phyloP scores from a whole-genome alignment of 2,888 invertebrate species.

The Cepaea hortensis region DNA sequence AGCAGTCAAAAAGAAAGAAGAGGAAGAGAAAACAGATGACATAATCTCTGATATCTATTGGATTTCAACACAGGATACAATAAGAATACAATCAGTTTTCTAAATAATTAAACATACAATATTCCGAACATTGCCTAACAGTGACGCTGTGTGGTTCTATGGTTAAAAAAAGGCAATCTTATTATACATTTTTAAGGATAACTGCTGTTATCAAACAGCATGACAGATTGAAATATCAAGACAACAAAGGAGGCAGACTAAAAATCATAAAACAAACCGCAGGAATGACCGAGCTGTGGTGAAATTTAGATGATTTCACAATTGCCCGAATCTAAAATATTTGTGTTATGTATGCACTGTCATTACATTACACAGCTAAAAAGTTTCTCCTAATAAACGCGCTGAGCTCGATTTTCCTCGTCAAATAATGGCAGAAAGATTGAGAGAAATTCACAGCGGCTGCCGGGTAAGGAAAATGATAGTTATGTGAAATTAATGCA shows the following conservation, averaged over 20 bases:
- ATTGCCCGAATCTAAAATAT: not conserved
- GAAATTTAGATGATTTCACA: slow-evolving; percentile 6
- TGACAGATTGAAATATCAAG: too few species aligned
- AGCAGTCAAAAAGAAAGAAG: not conserved
- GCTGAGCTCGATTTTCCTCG: not conserved
- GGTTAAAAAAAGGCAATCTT: too few species aligned
- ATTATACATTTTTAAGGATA: too few species aligned
- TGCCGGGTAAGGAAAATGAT: slow-evolving; percentile 30
- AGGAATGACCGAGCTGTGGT: not conserved
- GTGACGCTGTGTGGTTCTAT: too few species aligned
- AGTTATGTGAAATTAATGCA: slow-evolving; percentile 40
- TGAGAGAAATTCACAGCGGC: slow-evolving; percentile 8
- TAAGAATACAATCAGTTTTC: too few species aligned
- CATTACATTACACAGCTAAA: slow-evolving; percentile 25
- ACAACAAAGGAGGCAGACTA: too few species aligned
- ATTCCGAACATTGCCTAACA: too few species aligned
- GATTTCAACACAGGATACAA: too few species aligned
- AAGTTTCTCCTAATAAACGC: slow-evolving; percentile 16
- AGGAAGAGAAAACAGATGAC: not conserved
- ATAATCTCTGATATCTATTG: too few species aligned
- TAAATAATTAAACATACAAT: too few species aligned
- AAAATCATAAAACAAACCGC: not conserved
- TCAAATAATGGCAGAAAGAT: slow-evolving; percentile 27
- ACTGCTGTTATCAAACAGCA: too few species aligned
- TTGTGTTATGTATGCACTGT: not conserved